Evolutionary conservation across 1,140 invertebrate species (phyloP).

Genomic region (Bombus superbus): DNA sequence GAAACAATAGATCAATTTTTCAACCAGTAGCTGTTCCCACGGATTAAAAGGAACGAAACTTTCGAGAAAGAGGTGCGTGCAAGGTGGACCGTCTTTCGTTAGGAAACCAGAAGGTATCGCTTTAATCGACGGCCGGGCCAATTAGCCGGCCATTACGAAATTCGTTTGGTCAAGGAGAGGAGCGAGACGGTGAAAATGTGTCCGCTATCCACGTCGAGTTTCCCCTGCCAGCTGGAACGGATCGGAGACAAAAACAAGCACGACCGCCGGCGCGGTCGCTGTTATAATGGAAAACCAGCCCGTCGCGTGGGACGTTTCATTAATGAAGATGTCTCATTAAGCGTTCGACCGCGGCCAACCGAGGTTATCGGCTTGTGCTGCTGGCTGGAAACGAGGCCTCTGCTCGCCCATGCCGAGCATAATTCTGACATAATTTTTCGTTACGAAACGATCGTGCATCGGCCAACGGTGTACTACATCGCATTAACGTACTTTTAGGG

Average conservation of each 20-base stretch:
- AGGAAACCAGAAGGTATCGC: constrained; percentile 18
- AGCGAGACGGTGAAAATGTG: constrained; percentile 26
- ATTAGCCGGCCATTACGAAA: constrained; percentile 52
- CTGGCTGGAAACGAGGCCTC: constrained; percentile 51
- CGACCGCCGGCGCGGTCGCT: no score
- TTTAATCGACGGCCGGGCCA: constrained; percentile 42
- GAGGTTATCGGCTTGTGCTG: constrained; percentile 61
- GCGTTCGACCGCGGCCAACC: constrained; percentile 33
- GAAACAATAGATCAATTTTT: neutral
- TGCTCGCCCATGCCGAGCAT: constrained; percentile 8
- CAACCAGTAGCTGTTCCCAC: neutral
- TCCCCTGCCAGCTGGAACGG: no score
- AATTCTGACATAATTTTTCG: constrained; percentile 64
- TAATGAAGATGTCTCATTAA: constrained; percentile 70
- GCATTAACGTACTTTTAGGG: constrained; percentile 30
- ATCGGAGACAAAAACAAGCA: constrained; percentile 16
- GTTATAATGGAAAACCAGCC: constrained; percentile 47
- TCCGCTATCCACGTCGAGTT: neutral
- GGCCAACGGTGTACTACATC: neutral
- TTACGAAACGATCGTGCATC: constrained; percentile 56
- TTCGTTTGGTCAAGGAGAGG: constrained; percentile 24
- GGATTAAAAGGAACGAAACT: neutral
- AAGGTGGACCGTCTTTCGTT: constrained; percentile 22
- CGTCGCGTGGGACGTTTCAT: constrained; percentile 63
- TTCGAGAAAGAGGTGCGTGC: neutral